These are phyloP conservation scores for Temnothorax unifasciatus DNA, from an alignment of 2,888 invertebrate species.

Conservation along the genomic window DNA sequence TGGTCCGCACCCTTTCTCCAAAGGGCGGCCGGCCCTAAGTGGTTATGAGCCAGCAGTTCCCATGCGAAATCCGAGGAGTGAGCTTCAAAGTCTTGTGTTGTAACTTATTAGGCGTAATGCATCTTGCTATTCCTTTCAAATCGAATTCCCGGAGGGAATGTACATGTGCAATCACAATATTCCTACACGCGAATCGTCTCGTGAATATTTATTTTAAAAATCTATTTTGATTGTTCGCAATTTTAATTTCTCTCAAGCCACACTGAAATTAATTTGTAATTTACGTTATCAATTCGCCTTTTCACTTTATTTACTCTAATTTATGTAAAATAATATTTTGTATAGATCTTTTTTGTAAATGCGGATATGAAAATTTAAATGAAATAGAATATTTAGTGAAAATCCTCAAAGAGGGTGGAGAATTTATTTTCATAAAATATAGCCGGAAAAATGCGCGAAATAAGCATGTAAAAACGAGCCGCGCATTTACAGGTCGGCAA, in stretches of 20 bases:
- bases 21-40: constrained; percentile 46
- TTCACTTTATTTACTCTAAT: not conserved
- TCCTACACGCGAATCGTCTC: not conserved
- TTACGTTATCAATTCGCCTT: not conserved
- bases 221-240: not conserved
- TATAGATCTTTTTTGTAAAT: constrained; percentile 1
- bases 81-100: constrained; percentile 63
- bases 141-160: not conserved
- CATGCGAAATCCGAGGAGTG: constrained; percentile 26
- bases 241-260: not conserved
- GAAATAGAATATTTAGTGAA: constrained; percentile 26
- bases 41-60: constrained; percentile 59
- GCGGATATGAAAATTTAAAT: constrained; percentile 5
- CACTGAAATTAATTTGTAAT: not conserved
- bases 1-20: constrained; percentile 49
- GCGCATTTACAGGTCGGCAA: constrained; percentile 16
- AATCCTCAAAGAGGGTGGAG: constrained; percentile 10
- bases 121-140: constrained; percentile 47
- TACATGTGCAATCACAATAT: not conserved
- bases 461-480: constrained; percentile 27
- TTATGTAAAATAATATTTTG: constrained; percentile 3
- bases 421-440: constrained; percentile 47
- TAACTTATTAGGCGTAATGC: constrained; percentile 62
- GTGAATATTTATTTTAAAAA: not conserved
- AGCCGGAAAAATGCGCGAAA: constrained; percentile 23